These are phyloP conservation scores for Phyllotreta cruciferae DNA, from an alignment of 2,888 invertebrate genomes.

Conservation along the genomic window DNA sequence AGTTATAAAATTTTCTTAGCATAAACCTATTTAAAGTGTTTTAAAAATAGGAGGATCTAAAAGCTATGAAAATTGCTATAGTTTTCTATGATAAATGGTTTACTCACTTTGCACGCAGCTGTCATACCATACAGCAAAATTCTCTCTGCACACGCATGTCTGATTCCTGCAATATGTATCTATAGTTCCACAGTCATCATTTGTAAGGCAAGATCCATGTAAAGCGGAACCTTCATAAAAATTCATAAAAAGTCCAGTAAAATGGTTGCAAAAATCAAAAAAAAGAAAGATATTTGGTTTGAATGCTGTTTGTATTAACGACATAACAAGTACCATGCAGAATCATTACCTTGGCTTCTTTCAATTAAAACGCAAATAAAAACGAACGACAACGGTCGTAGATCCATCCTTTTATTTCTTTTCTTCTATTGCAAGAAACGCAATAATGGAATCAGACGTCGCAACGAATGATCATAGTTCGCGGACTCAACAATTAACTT, in stretches of 20 bases:
- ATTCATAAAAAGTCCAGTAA: background rate
- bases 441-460: conserved; percentile 2
- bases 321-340: no score
- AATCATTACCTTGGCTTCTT: conserved; percentile 23
- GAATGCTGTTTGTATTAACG: background rate
- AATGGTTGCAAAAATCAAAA: background rate
- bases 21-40: background rate
- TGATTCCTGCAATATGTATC: conserved; percentile 51
- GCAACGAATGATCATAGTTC: conserved; percentile 21
- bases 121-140: conserved; percentile 49
- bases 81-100: background rate
- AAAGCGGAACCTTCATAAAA: conserved; percentile 49
- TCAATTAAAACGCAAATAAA: conserved; percentile 19
- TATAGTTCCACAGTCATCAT: conserved; percentile 52
- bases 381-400: conserved; percentile 17
- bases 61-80: background rate
- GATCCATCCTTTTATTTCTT: conserved; percentile 18
- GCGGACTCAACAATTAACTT: conserved; percentile 11
- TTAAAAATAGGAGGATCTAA: background rate
- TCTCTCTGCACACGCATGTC: conserved; percentile 48
- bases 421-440: conserved; percentile 16
- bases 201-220: conserved; percentile 48
- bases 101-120: conserved; percentile 51
- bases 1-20: no score
- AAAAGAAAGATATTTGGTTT: background rate